A percentile compares a stretch with the other conserved stretches of the same genome.
Evolutionary conservation across 2,888 invertebrate species (phyloP).

Genomic region (Blastobasis lacticolella): DNA sequence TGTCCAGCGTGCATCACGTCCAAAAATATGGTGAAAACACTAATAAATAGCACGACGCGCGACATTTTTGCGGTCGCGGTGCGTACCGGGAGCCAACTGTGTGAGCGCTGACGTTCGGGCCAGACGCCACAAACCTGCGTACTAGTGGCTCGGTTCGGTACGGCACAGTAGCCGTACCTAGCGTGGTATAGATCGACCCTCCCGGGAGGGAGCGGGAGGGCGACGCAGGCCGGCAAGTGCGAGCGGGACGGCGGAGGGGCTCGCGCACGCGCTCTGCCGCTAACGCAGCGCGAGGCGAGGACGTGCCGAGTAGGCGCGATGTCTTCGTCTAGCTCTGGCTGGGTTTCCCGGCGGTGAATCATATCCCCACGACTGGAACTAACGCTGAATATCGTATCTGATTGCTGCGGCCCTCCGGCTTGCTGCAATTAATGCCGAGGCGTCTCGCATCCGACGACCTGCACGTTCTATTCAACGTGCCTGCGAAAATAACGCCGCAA

Average conservation of each 20-base stretch:
- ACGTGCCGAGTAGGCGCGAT: slow-evolving; percentile 55
- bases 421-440: no score
- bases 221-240: slow-evolving; percentile 14
- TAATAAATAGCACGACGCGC: slow-evolving; percentile 76
- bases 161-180: slow-evolving; percentile 66
- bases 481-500: no score
- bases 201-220: slow-evolving; percentile 50
- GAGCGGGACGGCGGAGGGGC: slow-evolving; percentile 43
- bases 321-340: slow-evolving; percentile 66
- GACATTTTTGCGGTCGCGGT: slow-evolving; percentile 74
- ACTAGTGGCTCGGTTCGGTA: slow-evolving; percentile 54
- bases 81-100: slow-evolving; percentile 44
- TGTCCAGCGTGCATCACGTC: slow-evolving; percentile 73
- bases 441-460: no score
- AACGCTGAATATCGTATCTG: no score
- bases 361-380: slow-evolving; percentile 17
- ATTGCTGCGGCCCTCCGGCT: no score
- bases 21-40: slow-evolving; percentile 75
- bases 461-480: no score
- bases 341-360: slow-evolving; percentile 68
- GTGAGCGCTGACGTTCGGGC: slow-evolving; percentile 49
- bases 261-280: slow-evolving; percentile 62
- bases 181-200: slow-evolving; percentile 71
- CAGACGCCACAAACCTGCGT: slow-evolving; percentile 66
- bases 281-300: slow-evolving; percentile 58